Evolutionary conservation across 2,888 invertebrate species (phyloP).

Genomic region (Pardosa pseudoannulata): DNA sequence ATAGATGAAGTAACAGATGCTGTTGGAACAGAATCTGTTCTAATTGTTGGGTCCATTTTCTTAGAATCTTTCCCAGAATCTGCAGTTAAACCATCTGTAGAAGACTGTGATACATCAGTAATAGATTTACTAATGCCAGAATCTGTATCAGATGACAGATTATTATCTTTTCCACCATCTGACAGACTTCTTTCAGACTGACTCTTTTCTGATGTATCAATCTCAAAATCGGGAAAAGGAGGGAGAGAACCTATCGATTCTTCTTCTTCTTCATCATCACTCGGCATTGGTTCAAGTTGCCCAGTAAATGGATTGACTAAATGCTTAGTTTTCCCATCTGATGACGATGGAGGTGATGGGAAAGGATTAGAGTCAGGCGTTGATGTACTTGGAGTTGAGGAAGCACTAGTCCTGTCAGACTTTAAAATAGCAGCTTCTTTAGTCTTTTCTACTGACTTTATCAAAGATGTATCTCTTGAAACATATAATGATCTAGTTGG

Average conservation of each 20-base stretch:
- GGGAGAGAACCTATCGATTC: conserved; percentile 67
- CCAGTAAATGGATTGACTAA: conserved; percentile 93
- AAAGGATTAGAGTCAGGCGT: conserved; percentile 73
- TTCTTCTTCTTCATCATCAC: conserved; percentile 80
- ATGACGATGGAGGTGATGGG: conserved; percentile 74
- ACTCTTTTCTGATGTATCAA: conserved; percentile 67
- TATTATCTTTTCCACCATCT: conserved; percentile 72
- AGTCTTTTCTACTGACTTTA: conserved; percentile 38
- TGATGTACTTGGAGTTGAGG: conserved; percentile 64
- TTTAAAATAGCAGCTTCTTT: conserved; percentile 47
- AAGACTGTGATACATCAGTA: conserved; percentile 73
- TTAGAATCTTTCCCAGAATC: conserved; percentile 56
- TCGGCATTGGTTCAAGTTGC: conserved; percentile 86
- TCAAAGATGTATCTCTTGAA: conserved; percentile 36
- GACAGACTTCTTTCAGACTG: conserved; percentile 72
- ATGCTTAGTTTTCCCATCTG: conserved; percentile 81
- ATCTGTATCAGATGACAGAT: conserved; percentile 73
- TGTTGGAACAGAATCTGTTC: conserved; percentile 31
- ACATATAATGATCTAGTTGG: conserved; percentile 37
- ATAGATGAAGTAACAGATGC: conserved; percentile 60
- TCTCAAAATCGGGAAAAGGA: conserved; percentile 71
- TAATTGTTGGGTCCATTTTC: conserved; percentile 31
- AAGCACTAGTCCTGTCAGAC: conserved; percentile 48
- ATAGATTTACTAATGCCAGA: conserved; percentile 74
- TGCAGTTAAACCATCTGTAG: conserved; percentile 48